Evolutionary conservation across 2,888 invertebrate genomes (phyloP).

Genomic region (Toxonevra muliebris): DNA sequence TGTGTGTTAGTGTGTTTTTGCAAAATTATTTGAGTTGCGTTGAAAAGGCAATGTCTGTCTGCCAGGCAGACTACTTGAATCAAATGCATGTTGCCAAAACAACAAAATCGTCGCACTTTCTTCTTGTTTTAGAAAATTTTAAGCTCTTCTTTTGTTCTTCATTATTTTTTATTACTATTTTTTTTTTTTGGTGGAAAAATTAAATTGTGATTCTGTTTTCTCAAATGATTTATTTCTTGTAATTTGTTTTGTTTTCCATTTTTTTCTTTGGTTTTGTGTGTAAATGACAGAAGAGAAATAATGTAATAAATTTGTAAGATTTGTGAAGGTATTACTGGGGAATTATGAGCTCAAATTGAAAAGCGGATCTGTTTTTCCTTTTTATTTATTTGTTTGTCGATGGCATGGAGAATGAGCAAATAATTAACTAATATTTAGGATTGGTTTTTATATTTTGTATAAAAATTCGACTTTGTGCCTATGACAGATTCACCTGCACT

Average conservation of each 20-base stretch:
- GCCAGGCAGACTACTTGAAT: constrained; percentile 9
- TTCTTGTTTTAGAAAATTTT: constrained; percentile 22
- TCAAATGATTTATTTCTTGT: constrained; percentile 30
- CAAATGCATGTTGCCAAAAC: constrained; percentile 19
- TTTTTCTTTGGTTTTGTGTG: not conserved
- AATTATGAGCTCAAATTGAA: constrained; percentile 12
- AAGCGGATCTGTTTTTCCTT: not conserved
- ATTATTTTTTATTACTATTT: not conserved
- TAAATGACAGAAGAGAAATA: not conserved
- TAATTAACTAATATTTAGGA: too few relatives aligned
- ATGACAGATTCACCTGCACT: too few relatives aligned
- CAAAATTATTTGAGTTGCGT: constrained; percentile 22
- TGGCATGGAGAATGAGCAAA: too few relatives aligned
- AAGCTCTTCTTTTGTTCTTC: not conserved
- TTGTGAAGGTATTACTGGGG: constrained; percentile 19
- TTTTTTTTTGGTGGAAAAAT: constrained; percentile 2
- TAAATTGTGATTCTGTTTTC: not conserved
- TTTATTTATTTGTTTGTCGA: too few relatives aligned
- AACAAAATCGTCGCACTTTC: not conserved
- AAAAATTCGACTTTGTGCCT: too few relatives aligned
- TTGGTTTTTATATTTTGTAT: too few relatives aligned
- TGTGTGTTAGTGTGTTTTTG: constrained; percentile 5
- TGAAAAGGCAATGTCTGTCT: constrained; percentile 34
- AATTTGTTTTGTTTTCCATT: constrained; percentile 15
- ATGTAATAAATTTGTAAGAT: not conserved